Conservation (phyloP, 2,797 vertebrate species). For the Mus caroli region DNA sequence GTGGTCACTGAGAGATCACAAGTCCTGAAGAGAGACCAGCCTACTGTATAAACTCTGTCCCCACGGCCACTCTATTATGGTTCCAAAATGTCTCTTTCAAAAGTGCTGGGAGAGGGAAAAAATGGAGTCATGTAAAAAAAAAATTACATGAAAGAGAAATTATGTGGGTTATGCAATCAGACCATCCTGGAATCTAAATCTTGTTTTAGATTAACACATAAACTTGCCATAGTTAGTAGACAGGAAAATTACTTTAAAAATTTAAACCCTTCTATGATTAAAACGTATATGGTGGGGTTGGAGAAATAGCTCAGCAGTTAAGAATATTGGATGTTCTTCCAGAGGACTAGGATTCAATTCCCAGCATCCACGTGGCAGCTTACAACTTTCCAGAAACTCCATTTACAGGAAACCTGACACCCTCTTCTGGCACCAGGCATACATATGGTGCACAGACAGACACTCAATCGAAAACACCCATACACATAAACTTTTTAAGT, state of each 20-base stretch:
- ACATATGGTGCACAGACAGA: too few relatives aligned
- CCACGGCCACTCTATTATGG: too few relatives aligned
- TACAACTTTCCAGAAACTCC: neutral
- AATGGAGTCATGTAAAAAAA: neutral
- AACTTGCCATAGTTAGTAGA: neutral
- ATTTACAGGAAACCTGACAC: neutral
- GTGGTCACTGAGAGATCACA: neutral
- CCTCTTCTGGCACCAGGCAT: neutral
- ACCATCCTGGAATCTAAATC: neutral
- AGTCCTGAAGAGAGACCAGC: neutral
- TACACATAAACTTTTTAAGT: neutral
- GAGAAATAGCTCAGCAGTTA: neutral
- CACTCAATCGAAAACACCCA: neutral
- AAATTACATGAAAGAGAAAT: constrained; percentile 3
- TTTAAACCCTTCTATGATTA: neutral
- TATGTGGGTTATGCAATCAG: neutral
- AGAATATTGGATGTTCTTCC: neutral
- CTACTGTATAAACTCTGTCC: neutral
- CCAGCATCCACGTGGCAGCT: neutral
- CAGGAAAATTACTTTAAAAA: neutral
- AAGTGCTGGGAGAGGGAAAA: neutral
- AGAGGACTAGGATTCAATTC: neutral
- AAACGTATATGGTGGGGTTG: neutral
- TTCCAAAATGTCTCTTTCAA: constrained; percentile 3
- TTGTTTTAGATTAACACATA: neutral